Percentiles rank a stretch among this genome's conserved stretches.
Evolutionary conservation across 2,888 invertebrate species (phyloP).

Genomic region (Agrochola lota): DNA sequence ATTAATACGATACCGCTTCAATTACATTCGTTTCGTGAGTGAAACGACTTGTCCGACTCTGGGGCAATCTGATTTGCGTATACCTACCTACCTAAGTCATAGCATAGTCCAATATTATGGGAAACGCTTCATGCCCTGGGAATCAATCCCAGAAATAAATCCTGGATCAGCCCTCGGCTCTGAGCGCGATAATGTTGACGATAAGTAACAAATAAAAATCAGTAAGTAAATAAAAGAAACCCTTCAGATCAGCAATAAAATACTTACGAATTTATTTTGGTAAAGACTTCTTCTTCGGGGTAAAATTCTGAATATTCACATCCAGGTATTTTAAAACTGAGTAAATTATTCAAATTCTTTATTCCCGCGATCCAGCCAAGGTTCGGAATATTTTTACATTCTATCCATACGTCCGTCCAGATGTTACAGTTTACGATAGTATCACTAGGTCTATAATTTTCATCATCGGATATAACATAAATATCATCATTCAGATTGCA

Average conservation of each 20-base stretch:
- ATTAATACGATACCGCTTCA: not conserved
- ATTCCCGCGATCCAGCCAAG: constrained; percentile 81
- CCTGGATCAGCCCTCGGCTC: not conserved
- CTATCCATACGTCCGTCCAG: constrained; percentile 77
- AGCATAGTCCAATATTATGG: not conserved
- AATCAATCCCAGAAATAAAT: not conserved
- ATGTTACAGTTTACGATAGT: constrained; percentile 12
- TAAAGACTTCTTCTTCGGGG: constrained; percentile 75
- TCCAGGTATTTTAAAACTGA: constrained; percentile 84
- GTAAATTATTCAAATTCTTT: constrained; percentile 66
- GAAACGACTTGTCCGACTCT: not conserved
- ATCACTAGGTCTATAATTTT: constrained; percentile 39
- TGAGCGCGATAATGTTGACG: not conserved
- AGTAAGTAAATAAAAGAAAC: not conserved
- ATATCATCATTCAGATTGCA: constrained; percentile 58
- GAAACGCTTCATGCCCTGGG: not conserved
- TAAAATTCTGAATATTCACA: constrained; percentile 81
- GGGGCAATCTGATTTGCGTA: not conserved
- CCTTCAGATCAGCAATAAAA: not conserved
- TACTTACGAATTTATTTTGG: constrained; percentile 85
- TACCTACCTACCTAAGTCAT: not conserved
- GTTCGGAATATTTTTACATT: constrained; percentile 75
- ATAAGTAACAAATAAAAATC: not conserved
- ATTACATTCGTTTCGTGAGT: not conserved
- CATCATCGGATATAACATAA: constrained; percentile 75